A percentile compares a stretch with the other conserved stretches of the same genome.
phyloP scores from a whole-genome alignment of 1,140 invertebrate genomes.

The Metaphire vulgaris region DNA sequence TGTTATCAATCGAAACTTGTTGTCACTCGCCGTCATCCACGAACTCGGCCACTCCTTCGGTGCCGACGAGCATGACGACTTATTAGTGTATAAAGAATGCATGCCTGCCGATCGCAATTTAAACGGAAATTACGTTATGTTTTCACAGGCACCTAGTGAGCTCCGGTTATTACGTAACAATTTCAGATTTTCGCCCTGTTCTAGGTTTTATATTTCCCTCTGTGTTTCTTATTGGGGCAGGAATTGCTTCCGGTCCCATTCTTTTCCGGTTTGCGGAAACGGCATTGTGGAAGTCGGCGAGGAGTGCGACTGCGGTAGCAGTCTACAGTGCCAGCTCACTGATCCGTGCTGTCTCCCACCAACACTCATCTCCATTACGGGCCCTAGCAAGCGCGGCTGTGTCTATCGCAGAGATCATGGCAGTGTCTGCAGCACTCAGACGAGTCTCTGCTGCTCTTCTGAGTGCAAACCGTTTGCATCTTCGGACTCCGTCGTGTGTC shows the following conservation, averaged over 20 bases:
- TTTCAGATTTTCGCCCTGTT: background rate
- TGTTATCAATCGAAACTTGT: background rate
- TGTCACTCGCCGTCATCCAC: background rate
- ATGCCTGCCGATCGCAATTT: background rate
- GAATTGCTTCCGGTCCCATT: background rate
- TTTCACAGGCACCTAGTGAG: background rate
- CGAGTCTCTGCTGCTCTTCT: background rate
- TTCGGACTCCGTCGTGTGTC: background rate
- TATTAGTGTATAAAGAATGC: background rate
- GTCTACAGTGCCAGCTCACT: background rate
- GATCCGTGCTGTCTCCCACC: conserved; percentile 8
- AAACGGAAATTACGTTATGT: background rate
- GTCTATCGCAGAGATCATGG: background rate
- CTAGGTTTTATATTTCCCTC: background rate
- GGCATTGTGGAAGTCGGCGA: background rate
- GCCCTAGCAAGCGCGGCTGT: background rate
- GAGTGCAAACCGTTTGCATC: background rate
- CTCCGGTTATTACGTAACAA: background rate
- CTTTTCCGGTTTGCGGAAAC: background rate
- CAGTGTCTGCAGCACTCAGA: background rate
- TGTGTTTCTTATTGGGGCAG: background rate
- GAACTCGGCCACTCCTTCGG: conserved; percentile 8
- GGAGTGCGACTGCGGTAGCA: conserved; percentile 7
- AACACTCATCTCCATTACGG: background rate
- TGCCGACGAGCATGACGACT: background rate